Evolutionary conservation across 2,797 vertebrate species (phyloP), one percentile per base, ranked within the genome.

Genomic region (Loris lydekkerianus): DNA sequence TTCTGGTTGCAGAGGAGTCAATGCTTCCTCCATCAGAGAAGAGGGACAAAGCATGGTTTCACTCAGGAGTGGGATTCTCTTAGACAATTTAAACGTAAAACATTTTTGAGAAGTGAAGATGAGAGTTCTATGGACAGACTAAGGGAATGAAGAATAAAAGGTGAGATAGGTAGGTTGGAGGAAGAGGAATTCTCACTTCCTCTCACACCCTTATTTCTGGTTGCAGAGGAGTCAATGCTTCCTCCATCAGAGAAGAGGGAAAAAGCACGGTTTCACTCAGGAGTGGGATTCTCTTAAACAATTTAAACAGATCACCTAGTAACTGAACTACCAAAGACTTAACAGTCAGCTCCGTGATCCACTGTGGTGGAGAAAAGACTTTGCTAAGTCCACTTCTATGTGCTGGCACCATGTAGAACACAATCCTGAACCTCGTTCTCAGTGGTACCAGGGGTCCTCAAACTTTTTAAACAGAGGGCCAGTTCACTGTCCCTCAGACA

Each of bases 241-340:
- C 25, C 58, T 67, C 15, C 8, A 49, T 20, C 17, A 81, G 23
- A 63, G 56, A 21, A 34, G 72, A 46, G 70, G 29, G 18, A 9
- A 46, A 46, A 46, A 46, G 43, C 43, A 9, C 9, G 27, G 25
- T 14, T n/a, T 37, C 34, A 37, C 9, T 61, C 34, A 63, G 25
- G 73, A 9, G 18, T 49, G 13, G n/a, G 99, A 99, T 99, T 99
- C 99, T 97, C 99, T 99, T 0, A 99, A 99, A 49, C 99, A 99
- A 98, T 99, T 99, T 86, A 99, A 99, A 83, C 99, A 99, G 97
- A 98, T 99, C 96, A 99, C 99, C 97, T 99, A 99, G 98, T 99
- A 99, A 98, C 98, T 99, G 60, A 99, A 99, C 98, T 99, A 99
- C 96, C 99, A 99, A 98, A 97, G 99, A 10, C 98, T 99, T 81